Evolutionary conservation across 2,888 invertebrate species (phyloP), one percentile per base, ranked within the genome.

Genomic region (Dryocosmus kuriphilus): DNA sequence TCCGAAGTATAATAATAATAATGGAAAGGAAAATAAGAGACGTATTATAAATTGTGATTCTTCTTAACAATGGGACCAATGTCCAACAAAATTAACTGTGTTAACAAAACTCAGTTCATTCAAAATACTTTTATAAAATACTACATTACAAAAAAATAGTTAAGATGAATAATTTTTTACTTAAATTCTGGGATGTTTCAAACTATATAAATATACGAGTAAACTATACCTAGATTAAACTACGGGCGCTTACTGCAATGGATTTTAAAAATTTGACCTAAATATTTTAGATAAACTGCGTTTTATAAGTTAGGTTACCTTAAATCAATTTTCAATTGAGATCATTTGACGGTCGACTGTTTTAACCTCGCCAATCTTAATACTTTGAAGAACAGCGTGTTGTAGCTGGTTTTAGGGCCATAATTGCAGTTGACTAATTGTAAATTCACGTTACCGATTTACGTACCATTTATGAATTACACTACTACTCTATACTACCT

Each of bases 401-500:
- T 46, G 6, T 46, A 19, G 46, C 19, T n/a, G n/a, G n/a, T n/a
- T 46, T 19, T 8, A 46, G 14, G n/a, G 46, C 6, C 19, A 46
- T 46, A 1, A 46, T 46, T 46, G 19, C n/a, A 46, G 19, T 19
- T 46, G 19, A 7, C n/a, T 46, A 35, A n/a, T n/a, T 46, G 46
- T 46, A 46, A 46, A 46, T 46, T 46, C 19, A 46, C 19, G 46
- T 46, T 19, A 19, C 46, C n/a, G 19, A 46, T 46, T n/a, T 46
- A 6, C n/a, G n/a, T 46, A 46, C 19, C 19, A 46, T n/a, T 46
- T 46, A 46, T 46, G 7, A 46, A 46, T 19, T n/a, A n/a, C n/a
- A n/a, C n/a, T 7, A 46, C n/a, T 46, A 46, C 46, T 19, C 46
- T 46, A 46, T 35, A 67, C 75, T 77, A 79, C 76, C 80, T 80